Evolutionary conservation across 1,140 invertebrate genomes (phyloP).

Genomic region (Matsumurasca onukii): DNA sequence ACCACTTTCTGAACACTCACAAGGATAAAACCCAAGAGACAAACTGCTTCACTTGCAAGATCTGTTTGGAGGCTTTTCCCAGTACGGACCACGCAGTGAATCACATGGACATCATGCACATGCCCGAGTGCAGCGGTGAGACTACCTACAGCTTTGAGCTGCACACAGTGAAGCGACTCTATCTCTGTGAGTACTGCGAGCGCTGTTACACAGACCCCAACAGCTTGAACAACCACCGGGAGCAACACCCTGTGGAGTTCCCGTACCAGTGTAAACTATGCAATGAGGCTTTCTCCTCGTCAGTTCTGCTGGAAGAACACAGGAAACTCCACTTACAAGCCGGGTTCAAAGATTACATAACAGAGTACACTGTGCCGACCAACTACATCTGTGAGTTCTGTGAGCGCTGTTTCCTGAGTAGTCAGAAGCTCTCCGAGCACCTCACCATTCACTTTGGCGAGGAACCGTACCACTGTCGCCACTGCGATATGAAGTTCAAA

Average conservation of each 20-base stretch:
- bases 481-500: conserved; percentile 34
- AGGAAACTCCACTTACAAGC: conserved; percentile 27
- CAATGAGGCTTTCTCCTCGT: conserved; percentile 25
- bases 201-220: conserved; percentile 30
- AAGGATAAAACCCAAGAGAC: conserved; percentile 34
- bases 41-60: conserved; percentile 38
- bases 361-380: conserved; percentile 34
- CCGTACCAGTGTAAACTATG: conserved; percentile 40
- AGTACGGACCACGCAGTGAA: conserved; percentile 33
- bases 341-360: conserved; percentile 32
- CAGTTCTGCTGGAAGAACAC: conserved; percentile 30
- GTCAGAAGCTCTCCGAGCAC: conserved; percentile 38
- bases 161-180: conserved; percentile 31
- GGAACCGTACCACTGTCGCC: conserved; percentile 35
- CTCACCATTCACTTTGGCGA: conserved; percentile 39
- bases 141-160: conserved; percentile 37
- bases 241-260: conserved; percentile 24
- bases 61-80: conserved; percentile 39
- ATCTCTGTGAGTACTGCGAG: conserved; percentile 40
- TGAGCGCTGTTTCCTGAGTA: conserved; percentile 38
- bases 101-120: conserved; percentile 35
- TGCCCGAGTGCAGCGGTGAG: conserved; percentile 27
- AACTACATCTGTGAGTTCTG: conserved; percentile 39
- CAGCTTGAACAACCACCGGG: conserved; percentile 32
- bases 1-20: conserved; percentile 37